Evolutionary conservation across 30 jellyfish, hydroid and myxozoan genomes (phyloP), one percentile per base, ranked within the genome.

Genomic region (Hydractinia symbiolongicarpus): DNA sequence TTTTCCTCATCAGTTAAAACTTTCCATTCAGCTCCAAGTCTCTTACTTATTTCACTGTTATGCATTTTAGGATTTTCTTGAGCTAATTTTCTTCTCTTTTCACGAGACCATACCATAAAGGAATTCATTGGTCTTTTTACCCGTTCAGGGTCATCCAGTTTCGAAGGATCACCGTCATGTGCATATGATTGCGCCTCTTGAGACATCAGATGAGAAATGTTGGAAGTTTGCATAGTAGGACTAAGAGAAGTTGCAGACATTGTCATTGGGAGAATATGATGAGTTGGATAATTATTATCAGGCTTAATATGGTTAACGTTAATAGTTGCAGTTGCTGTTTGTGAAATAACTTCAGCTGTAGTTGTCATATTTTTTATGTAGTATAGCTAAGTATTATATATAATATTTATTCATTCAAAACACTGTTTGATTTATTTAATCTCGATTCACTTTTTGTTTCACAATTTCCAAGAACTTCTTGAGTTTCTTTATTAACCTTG

Each of bases 91-190:
- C 93, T 89, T 61, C 98, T 57, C 68, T 93, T 87, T 77, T 76
- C 87, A 54, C 96, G 83, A 17, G 98, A 93, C 98, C 98, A 93
- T 16, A 93, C 98, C 98, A 93, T 93, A 81, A 93, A 93, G 30
- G 98, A 93, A 70, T 93, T 93, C 98, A 93, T 93, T n/a, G 98
- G 98, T 75, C 98, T 79, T 80, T 93, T 93, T 50, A 93, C 84
- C 79, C 85, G 73, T 17, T 83, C 90, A 55, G 55, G 21, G 20
- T 67, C 88, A 16, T 72, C 90, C 17, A 19, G 85, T 55, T 77
- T 77, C n/a, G 85, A 52, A 53, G 40, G 13, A 8, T 77, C 85
- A 77, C 15, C 10, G 40, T 77, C 85, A 19, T 69, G 17, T 10
- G 82, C 56, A 58, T 19, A 61, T 49, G 87, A 44, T 61, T 66